Base-by-base conservation (phyloP, 2,888 invertebrate genomes). In the Onthophagus sagittarius region DNA sequence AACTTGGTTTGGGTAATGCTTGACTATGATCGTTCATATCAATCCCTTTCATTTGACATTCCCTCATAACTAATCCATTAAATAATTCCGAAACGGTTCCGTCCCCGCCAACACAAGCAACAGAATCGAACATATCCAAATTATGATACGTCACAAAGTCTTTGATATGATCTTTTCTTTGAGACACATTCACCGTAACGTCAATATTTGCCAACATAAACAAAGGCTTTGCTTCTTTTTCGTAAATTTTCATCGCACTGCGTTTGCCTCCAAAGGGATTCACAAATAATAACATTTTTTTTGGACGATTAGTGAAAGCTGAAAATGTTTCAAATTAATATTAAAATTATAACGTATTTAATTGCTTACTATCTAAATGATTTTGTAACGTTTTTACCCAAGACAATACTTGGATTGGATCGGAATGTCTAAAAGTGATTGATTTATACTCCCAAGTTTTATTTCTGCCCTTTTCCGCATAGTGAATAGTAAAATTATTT, bases 71-170 rank as follows among this genome's bases (percentile, higher is more conserved):
- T 69, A 94, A 84, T 0, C 94, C 94, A 82, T 94, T 93, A 77
- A 91, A 90, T 32, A 95, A 87, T 85, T 96, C 96, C 5, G 93
- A 91, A 79, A 94, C 92, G 64, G 95, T 94, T 0, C 96, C 96
- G 84, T 96, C 96, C 0, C 96, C 96, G 0, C 96, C 96, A 6
- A 96, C 92, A 83, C 93, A 93, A 14, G 93, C 91, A 15, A 95
- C 87, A 0, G 92, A 93, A 86, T 92, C 89, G 77, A 87, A 89
- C 77, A 86, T 85, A 76, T 91, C 89, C 75, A 90, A 83, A 80
- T 88, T 88, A 73, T 88, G 87, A 73, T 86, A 86, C 64, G 88
- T 81, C 70, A 94, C 84, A 15, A 89, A 88, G 81, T 95, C 94
- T 53, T 89, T 88, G 39, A 94, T 94, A 84, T 95, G 94, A 82